A percentile compares a stretch with the other conserved stretches of the same genome.
phyloP scores from a whole-genome alignment of 2,888 invertebrate genomes.

The Hemaris fuciformis region DNA sequence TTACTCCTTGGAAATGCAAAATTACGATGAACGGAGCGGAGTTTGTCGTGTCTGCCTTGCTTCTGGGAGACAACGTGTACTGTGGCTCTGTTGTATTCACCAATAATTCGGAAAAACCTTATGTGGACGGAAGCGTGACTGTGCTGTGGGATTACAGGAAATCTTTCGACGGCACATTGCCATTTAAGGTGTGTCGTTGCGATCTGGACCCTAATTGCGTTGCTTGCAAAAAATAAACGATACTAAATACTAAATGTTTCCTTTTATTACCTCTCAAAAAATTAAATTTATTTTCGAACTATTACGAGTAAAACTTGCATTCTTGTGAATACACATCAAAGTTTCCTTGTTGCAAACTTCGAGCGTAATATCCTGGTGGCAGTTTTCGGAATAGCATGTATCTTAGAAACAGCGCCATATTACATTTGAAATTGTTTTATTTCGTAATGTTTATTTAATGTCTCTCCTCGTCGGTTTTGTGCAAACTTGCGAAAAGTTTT shows the following conservation, averaged over 20 bases:
- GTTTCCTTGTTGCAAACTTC: constrained; percentile 32
- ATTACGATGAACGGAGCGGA: constrained; percentile 40
- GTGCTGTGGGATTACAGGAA: constrained; percentile 63
- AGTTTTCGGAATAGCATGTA: constrained; percentile 21
- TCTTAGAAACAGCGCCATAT: not conserved
- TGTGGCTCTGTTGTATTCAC: constrained; percentile 53
- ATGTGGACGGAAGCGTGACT: constrained; percentile 46
- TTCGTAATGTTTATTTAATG: not conserved
- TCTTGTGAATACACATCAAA: constrained; percentile 33
- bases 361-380: constrained; percentile 30
- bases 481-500: too few relatives aligned
- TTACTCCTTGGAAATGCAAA: constrained; percentile 67
- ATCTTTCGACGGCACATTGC: constrained; percentile 53
- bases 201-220: constrained; percentile 52
- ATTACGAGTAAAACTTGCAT: constrained; percentile 5
- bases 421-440: not conserved
- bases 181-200: constrained; percentile 57
- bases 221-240: constrained; percentile 40
- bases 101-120: constrained; percentile 45
- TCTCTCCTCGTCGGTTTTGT: not conserved
- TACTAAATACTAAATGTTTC: not conserved
- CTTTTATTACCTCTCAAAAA: not conserved
- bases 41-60: constrained; percentile 41
- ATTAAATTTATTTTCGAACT: not conserved
- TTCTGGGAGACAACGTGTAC: constrained; percentile 53